Evolutionary conservation across 2,888 invertebrate species (phyloP).

Genomic region (Oligia fasciuncula): DNA sequence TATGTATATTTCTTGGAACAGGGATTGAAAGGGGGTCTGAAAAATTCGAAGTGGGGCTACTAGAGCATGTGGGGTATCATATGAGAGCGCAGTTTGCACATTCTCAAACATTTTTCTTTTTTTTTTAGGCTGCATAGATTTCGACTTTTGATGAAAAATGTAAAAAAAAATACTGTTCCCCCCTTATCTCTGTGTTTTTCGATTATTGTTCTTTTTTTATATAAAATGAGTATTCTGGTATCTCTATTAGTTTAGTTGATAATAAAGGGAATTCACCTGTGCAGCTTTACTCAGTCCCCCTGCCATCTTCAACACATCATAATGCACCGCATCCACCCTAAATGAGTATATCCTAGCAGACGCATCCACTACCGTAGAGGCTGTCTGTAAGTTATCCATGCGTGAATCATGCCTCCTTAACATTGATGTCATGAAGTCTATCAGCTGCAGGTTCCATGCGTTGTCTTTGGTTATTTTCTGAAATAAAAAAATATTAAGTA

Average conservation of each 20-base stretch:
- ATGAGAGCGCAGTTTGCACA: too few species aligned
- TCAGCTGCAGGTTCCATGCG: conserved; percentile 96
- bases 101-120: too few species aligned
- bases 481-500: conserved; percentile 60
- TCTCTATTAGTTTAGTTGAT: neutral
- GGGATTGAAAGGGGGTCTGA: too few species aligned
- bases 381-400: conserved; percentile 94
- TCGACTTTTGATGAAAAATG: too few species aligned
- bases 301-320: conserved; percentile 94
- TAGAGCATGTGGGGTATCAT: too few species aligned
- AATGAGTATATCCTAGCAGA: conserved; percentile 96
- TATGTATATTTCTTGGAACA: too few species aligned
- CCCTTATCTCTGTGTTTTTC: neutral
- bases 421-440: conserved; percentile 95
- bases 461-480: conserved; percentile 97
- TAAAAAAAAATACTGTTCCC: too few species aligned
- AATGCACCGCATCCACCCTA: conserved; percentile 95
- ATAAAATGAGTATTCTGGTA: neutral
- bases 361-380: conserved; percentile 96
- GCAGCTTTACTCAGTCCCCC: conserved; percentile 91
- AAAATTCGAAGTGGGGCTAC: too few species aligned
- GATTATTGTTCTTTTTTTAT: neutral
- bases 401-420: conserved; percentile 92
- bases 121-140: too few species aligned
- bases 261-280: conserved; percentile 67